Conservation (phyloP, 2,797 vertebrate genomes). For the Argentina silus region DNA sequence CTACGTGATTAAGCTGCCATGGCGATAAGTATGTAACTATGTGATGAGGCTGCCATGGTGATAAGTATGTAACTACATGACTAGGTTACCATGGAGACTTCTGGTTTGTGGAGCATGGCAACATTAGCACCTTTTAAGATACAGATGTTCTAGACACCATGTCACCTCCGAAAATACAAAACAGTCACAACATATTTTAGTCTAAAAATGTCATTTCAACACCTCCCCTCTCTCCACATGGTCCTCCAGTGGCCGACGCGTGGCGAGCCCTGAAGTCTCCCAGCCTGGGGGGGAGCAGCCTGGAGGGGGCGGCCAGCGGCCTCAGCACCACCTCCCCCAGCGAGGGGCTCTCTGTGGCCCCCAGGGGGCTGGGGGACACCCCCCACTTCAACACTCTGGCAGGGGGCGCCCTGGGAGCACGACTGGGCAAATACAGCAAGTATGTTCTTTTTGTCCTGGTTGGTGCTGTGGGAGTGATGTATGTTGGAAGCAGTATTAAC, state of each 20-base stretch:
- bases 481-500: neutral
- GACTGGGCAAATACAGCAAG: slow-evolving; percentile 94
- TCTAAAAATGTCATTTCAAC: too few species aligned
- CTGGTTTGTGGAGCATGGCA: too few species aligned
- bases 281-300: slow-evolving; percentile 95
- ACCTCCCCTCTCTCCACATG: neutral
- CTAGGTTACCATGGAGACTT: too few species aligned
- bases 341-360: slow-evolving; percentile 84
- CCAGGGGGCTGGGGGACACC: slow-evolving; percentile 83
- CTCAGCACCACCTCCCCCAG: slow-evolving; percentile 91
- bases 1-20: too few species aligned
- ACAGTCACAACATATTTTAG: too few species aligned
- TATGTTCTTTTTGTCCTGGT: slow-evolving; percentile 45
- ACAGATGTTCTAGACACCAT: too few species aligned
- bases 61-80: too few species aligned
- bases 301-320: slow-evolving; percentile 92
- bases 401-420: slow-evolving; percentile 85
- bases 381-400: slow-evolving; percentile 94
- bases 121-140: too few species aligned
- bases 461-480: too few species aligned
- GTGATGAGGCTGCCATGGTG: too few species aligned
- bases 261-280: slow-evolving; percentile 97
- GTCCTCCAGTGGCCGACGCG: slow-evolving; percentile 83
- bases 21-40: too few species aligned
- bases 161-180: too few species aligned